phyloP scores from a whole-genome alignment of 2,888 invertebrate genomes.

The Eupeodes luniger region DNA sequence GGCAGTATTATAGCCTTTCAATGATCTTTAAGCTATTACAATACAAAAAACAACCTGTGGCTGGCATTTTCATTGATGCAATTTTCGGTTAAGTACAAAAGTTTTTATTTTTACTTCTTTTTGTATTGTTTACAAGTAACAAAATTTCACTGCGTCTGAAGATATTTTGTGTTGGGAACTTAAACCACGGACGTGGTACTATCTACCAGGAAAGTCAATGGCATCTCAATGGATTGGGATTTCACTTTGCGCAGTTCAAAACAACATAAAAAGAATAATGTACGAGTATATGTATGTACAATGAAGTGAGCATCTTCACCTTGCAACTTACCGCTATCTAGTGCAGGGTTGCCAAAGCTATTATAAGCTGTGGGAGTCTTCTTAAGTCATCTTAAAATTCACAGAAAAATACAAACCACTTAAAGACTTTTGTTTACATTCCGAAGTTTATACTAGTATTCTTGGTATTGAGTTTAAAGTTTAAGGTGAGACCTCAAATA shows the following conservation, averaged over 20 bases:
- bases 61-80: conserved; percentile 30
- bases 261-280: conserved; percentile 18
- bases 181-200: neutral
- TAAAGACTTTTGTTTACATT: too few relatives aligned
- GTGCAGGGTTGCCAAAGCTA: neutral
- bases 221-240: conserved; percentile 67
- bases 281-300: neutral
- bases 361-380: neutral
- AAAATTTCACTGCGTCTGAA: conserved; percentile 23
- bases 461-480: too few relatives aligned
- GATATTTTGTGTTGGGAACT: conserved; percentile 40
- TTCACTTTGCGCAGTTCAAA: conserved; percentile 57
- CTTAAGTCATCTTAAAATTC: too few relatives aligned
- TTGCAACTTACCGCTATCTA: conserved; percentile 2
- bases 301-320: conserved; percentile 50
- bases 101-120: neutral
- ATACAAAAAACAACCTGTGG: conserved; percentile 27
- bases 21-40: neutral
- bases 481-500: too few relatives aligned
- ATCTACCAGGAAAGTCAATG: conserved; percentile 56
- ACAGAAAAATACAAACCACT: too few relatives aligned
- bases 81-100: conserved; percentile 30
- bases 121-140: conserved; percentile 2
- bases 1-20: conserved; percentile 26
- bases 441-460: too few relatives aligned